A percentile compares a stretch with the other conserved stretches of the same genome.
These are phyloP conservation scores for Hetaerina titia DNA, from an alignment of 2,888 invertebrate genomes.

Conservation along the genomic window DNA sequence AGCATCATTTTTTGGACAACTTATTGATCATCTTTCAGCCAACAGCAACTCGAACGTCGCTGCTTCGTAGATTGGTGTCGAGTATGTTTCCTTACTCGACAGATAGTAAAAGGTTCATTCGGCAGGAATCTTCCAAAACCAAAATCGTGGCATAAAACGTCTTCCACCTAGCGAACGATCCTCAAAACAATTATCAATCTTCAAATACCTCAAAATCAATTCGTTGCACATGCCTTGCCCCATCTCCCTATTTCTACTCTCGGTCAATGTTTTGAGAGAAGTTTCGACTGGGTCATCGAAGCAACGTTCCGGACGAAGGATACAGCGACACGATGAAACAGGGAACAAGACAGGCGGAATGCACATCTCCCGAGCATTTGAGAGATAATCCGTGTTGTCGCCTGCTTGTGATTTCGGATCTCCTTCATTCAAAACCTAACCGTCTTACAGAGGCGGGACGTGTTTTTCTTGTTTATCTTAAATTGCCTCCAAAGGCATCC, in stretches of 20 bases:
- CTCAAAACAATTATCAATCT: not conserved
- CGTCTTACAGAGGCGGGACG: not conserved
- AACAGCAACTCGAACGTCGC: too few species aligned
- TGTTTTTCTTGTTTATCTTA: not conserved
- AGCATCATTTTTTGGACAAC: too few species aligned
- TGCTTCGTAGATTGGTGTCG: too few species aligned
- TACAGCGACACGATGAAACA: not conserved
- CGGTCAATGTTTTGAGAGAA: not conserved
- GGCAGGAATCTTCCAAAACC: too few species aligned
- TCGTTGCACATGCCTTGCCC: not conserved
- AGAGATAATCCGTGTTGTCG: not conserved
- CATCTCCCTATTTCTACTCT: not conserved
- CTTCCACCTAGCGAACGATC: too few species aligned
- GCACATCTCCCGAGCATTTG: not conserved
- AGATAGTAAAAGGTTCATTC: too few species aligned
- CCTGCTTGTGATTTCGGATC: not conserved
- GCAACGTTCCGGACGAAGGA: not conserved
- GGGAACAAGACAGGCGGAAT: not conserved
- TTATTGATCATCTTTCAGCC: too few species aligned
- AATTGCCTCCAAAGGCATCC: not conserved
- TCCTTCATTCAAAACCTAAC: not conserved
- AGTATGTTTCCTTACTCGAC: too few species aligned
- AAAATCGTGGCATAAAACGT: too few species aligned
- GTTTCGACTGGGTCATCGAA: not conserved
- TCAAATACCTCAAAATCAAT: not conserved